phyloP scores from a whole-genome alignment of 2,113 vertebrate species.

The Platichthys flesus region DNA sequence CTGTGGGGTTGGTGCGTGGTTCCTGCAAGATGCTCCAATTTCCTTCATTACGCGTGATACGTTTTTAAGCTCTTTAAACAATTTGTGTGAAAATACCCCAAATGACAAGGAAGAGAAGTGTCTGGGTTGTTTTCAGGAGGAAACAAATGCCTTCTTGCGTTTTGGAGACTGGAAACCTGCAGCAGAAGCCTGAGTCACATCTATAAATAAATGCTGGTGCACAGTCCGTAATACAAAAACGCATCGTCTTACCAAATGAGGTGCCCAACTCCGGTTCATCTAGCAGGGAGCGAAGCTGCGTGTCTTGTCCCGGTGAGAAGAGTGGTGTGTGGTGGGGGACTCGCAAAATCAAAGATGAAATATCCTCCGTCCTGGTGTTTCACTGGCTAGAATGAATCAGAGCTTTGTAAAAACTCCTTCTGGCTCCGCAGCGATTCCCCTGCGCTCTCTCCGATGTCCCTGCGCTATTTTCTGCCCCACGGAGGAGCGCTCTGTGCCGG shows the following conservation, averaged over 20 bases:
- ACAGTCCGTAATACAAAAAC: background rate
- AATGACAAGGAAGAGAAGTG: background rate
- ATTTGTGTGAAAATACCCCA: background rate
- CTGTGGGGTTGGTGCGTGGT: background rate
- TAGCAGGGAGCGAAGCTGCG: constrained; percentile 67
- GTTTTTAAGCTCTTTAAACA: background rate
- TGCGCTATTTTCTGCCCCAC: constrained; percentile 63
- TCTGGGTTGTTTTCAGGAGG: background rate
- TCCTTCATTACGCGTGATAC: background rate
- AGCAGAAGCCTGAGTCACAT: background rate
- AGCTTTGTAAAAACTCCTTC: constrained; percentile 31
- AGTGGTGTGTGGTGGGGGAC: constrained; percentile 12
- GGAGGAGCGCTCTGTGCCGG: constrained; percentile 64
- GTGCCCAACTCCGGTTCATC: constrained; percentile 78
- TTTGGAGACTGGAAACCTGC: background rate
- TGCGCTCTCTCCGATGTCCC: constrained; percentile 55
- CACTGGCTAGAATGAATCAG: constrained; percentile 20
- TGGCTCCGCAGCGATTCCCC: background rate
- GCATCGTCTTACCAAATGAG: constrained; percentile 77
- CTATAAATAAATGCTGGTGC: background rate
- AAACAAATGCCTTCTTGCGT: background rate
- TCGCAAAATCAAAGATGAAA: constrained; percentile 38
- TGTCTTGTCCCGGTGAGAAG: constrained; percentile 64
- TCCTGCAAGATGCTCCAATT: background rate
- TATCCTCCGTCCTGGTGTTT: constrained; percentile 60